phyloP scores from a whole-genome alignment of 2,113 vertebrate genomes.

The Phaethon lepturus region DNA sequence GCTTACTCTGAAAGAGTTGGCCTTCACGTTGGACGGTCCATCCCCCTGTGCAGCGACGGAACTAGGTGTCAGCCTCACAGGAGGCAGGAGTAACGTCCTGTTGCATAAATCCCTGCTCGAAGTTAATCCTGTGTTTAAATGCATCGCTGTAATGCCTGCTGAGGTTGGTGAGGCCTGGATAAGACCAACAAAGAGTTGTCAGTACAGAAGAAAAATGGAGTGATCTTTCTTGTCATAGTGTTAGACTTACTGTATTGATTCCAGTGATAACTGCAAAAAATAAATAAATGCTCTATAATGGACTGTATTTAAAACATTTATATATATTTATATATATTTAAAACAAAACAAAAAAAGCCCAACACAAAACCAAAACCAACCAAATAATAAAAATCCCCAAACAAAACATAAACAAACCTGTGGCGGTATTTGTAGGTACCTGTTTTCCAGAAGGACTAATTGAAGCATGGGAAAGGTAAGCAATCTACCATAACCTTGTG shows the following conservation, averaged over 20 bases:
- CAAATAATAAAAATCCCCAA: no score
- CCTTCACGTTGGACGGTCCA: not conserved
- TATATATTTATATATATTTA: no score
- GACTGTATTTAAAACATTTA: not conserved
- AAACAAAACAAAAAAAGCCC: not conserved
- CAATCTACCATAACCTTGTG: not conserved
- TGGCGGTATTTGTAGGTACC: not conserved
- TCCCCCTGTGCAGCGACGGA: not conserved
- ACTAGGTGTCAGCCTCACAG: not conserved
- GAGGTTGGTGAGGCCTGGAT: not conserved
- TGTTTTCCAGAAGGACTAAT: not conserved
- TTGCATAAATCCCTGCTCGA: not conserved
- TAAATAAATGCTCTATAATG: not conserved
- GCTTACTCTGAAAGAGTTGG: not conserved
- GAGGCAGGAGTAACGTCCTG: not conserved
- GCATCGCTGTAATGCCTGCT: not conserved
- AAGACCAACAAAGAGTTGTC: not conserved
- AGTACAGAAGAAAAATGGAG: not conserved
- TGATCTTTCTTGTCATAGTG: not conserved
- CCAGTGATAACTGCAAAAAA: not conserved
- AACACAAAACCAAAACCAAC: not conserved
- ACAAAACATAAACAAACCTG: not conserved
- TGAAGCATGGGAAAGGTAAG: not conserved
- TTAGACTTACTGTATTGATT: not conserved
- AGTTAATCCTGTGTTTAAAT: not conserved